Evolutionary conservation across 2,113 vertebrate species (phyloP).

Genomic region (Salvelinus alpinus): DNA sequence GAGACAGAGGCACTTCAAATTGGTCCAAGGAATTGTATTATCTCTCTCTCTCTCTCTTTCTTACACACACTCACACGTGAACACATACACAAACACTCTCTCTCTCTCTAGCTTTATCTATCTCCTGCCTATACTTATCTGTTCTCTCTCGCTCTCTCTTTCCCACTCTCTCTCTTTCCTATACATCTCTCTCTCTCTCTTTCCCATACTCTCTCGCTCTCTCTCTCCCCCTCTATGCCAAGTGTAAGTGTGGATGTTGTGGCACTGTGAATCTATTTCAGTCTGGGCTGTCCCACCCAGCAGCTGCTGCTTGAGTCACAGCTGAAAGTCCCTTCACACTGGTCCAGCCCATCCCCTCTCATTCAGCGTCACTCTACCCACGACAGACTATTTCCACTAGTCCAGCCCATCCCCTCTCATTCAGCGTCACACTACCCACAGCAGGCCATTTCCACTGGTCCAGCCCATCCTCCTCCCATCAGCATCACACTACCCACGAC

Average conservation of each 20-base stretch:
- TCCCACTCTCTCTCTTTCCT: background rate
- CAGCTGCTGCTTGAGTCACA: constrained; percentile 60
- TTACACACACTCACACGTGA: background rate
- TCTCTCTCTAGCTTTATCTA: background rate
- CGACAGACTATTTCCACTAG: constrained; percentile 33
- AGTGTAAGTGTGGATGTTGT: constrained; percentile 37
- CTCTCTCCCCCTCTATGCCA: constrained; percentile 5
- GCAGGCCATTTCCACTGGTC: background rate
- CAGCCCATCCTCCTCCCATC: constrained; percentile 11
- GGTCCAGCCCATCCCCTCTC: constrained; percentile 12
- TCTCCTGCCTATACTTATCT: background rate
- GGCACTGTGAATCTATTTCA: constrained; percentile 43
- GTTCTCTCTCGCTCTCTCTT: background rate
- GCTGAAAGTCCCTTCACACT: constrained; percentile 46
- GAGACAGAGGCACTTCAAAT: background rate
- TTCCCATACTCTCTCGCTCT: background rate
- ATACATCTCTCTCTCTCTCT: background rate
- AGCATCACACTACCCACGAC: background rate
- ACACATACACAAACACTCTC: background rate
- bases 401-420: constrained; percentile 11
- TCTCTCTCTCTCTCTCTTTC: background rate
- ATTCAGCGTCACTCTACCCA: background rate
- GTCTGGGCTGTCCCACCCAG: constrained; percentile 46
- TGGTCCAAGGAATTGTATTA: background rate
- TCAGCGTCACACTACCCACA: too few relatives aligned